Evolutionary conservation across 2,797 vertebrate genomes (phyloP).

Genomic region (Rallus crepitans): DNA sequence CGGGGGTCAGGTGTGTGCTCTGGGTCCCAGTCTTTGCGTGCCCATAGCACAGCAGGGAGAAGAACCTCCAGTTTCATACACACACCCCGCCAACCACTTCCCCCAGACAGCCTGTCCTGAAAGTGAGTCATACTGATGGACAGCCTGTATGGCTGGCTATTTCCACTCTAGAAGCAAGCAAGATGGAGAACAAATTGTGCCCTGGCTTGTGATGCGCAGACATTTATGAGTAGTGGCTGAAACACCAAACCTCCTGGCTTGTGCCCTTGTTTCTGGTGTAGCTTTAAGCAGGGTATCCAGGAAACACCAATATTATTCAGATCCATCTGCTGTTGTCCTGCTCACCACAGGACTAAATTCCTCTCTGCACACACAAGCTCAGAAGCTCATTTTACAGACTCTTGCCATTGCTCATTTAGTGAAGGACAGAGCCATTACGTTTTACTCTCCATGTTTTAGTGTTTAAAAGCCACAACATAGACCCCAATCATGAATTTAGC

Average conservation of each 20-base stretch:
- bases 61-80: not conserved
- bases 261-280: not conserved
- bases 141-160: not conserved
- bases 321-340: not conserved
- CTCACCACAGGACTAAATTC: not conserved
- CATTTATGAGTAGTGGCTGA: not conserved
- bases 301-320: not conserved
- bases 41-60: not conserved
- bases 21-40: not conserved
- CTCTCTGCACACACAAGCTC: not conserved
- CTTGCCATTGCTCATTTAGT: not conserved
- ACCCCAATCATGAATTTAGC: not conserved
- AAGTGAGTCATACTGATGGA: not conserved
- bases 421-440: not conserved
- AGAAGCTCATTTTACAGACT: not conserved
- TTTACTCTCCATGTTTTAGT: not conserved
- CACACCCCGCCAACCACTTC: fast-evolving
- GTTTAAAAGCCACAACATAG: not conserved
- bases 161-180: not conserved
- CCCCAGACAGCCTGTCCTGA: not conserved
- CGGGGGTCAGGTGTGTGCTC: not conserved
- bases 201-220: not conserved
- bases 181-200: not conserved
- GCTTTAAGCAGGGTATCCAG: not conserved
- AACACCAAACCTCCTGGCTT: not conserved